Base-by-base conservation (phyloP, 2,797 vertebrate species). In the Tokudaia muenninki region DNA sequence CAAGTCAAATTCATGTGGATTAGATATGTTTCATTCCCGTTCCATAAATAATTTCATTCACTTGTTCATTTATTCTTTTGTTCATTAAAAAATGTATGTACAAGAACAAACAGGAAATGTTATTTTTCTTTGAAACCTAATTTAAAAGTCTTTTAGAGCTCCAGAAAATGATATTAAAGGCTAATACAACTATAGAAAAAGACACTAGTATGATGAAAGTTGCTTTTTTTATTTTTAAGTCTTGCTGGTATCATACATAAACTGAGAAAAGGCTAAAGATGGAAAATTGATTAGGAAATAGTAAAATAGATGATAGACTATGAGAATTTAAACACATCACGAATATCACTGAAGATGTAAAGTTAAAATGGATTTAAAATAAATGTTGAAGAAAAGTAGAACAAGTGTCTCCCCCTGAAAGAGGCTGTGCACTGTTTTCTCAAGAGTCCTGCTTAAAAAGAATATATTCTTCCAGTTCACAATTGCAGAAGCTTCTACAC, bases 301-400 rank as follows among this genome's bases (percentile, higher is more conserved):
- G 29, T 59, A 55, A 94, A 94, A 61, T 92, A 77, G 52, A 84
- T 61, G 81, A 87, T 44, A 92, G 50, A 91, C 1, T 41, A 61
- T 14, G n/a, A 77, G 19, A 77, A 91, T 89, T 92, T 77, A 91
- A 81, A 87, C 37, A 79, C 44, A 59, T 16, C 26, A 17, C 57
- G 12, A 29, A 44, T 13, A 13, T 82, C 47, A 81, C n/a, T 16
- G 37, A 67, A 74, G 41, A 63, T 50, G 31, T 61, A n/a, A 80
- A 90, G 34, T 67, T 12, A 50, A 91, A 94, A 70, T 57, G 3
- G 57, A 91, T 83, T 93, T 95, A 93, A 90, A 70, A 93, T 91
- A 88, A 22, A 70, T 37, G 67, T n/a, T 47, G 41, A 82, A 94
- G 59, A 95, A 92, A 91, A 31, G 29, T 13, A 83, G 16, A 34